A percentile compares a stretch with the other conserved stretches of the same genome.
These are phyloP conservation scores for Kryptolebias marmoratus DNA, from an alignment of 2,113 vertebrate genomes.

Conservation along the genomic window DNA sequence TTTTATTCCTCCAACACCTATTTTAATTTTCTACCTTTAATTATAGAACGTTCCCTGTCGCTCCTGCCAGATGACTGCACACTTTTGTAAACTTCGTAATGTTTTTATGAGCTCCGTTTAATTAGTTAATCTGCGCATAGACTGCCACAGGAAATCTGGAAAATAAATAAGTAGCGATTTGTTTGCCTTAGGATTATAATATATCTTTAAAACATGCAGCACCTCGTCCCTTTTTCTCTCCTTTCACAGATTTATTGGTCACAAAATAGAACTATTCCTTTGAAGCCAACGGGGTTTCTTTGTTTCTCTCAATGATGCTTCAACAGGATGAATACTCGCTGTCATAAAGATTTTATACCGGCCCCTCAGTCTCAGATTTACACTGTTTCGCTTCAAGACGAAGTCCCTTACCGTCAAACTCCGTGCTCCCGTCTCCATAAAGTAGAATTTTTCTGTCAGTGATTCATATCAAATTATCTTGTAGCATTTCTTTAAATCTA, in stretches of 20 bases:
- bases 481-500: conserved; percentile 31
- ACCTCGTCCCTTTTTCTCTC: neutral
- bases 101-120: conserved; percentile 21
- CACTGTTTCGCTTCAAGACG: conserved; percentile 23
- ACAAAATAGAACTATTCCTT: neutral
- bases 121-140: conserved; percentile 24
- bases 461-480: conserved; percentile 30
- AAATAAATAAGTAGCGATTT: conserved; percentile 24
- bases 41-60: conserved; percentile 8
- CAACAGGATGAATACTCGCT: conserved; percentile 27
- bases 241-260: neutral
- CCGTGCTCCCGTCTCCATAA: conserved; percentile 14
- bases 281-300: neutral
- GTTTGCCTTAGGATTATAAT: conserved; percentile 17
- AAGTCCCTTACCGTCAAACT: conserved; percentile 11
- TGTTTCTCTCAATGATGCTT: conserved; percentile 25
- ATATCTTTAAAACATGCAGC: neutral
- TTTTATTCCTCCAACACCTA: neutral
- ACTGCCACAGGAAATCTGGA: conserved; percentile 20
- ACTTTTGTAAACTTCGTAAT: conserved; percentile 33
- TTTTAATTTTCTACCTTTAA: conserved; percentile 27
- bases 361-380: conserved; percentile 28
- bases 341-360: conserved; percentile 29
- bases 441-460: conserved; percentile 34
- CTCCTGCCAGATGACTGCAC: conserved; percentile 47